A percentile compares a stretch with the other conserved stretches of the same genome.
Evolutionary conservation across 2,888 invertebrate species (phyloP).

Genomic region (Drosophila nr. perissopoda): DNA sequence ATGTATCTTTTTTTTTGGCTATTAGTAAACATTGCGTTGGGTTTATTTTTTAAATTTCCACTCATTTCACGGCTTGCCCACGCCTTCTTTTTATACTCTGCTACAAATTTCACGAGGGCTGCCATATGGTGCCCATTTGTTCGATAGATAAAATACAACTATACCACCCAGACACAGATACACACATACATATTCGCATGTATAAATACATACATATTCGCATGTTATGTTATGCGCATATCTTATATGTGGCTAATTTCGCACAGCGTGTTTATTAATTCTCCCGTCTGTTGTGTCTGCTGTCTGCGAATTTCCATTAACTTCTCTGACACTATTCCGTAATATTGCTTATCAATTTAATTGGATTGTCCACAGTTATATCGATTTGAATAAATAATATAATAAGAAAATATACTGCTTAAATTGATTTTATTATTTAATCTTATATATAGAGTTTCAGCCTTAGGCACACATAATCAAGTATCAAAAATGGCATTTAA

Average conservation of each 20-base stretch:
- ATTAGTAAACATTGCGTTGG: constrained; percentile 69
- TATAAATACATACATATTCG: constrained; percentile 10
- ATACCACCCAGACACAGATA: constrained; percentile 2
- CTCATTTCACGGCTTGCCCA: constrained; percentile 59
- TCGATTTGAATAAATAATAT: neutral
- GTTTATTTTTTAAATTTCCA: constrained; percentile 51
- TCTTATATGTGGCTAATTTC: constrained; percentile 47
- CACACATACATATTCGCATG: constrained; percentile 3
- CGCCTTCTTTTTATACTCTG: constrained; percentile 32
- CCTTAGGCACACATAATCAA: neutral
- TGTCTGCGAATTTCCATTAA: constrained; percentile 15
- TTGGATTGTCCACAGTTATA: neutral
- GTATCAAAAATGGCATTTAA: neutral
- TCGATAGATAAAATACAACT: constrained; percentile 30
- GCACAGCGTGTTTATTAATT: constrained; percentile 17
- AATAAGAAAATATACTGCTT: neutral
- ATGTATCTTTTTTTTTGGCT: constrained; percentile 52
- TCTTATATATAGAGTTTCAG: neutral
- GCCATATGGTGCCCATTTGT: constrained; percentile 63
- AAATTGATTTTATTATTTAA: neutral
- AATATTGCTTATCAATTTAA: neutral
- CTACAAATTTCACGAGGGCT: constrained; percentile 55
- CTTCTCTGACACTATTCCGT: constrained; percentile 3
- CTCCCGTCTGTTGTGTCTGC: constrained; percentile 5
- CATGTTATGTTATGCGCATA: constrained; percentile 19